phyloP scores from a whole-genome alignment of 2,113 vertebrate species.

The Forbesichthys papilliferus region DNA sequence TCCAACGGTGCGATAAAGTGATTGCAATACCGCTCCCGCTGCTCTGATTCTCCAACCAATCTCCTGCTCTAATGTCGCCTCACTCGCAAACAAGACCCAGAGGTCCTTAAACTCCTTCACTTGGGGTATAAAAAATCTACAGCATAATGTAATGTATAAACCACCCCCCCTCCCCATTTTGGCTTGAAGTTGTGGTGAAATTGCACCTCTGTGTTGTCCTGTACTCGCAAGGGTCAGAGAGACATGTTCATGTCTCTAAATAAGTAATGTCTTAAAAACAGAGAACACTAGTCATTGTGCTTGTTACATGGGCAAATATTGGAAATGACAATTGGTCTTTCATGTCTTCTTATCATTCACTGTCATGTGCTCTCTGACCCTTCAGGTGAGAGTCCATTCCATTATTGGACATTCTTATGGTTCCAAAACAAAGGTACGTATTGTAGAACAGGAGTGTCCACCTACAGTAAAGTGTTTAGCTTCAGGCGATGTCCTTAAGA shows the following conservation, averaged over 20 bases:
- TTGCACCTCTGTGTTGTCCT: neutral
- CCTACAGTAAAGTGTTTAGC: constrained; percentile 80
- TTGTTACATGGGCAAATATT: constrained; percentile 53
- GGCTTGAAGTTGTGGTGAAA: neutral
- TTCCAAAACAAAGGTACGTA: constrained; percentile 43
- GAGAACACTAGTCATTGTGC: constrained; percentile 49
- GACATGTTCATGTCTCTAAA: constrained; percentile 41
- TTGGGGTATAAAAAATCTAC: too few relatives aligned
- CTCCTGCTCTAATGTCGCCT: too few relatives aligned
- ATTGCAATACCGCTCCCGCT: too few relatives aligned
- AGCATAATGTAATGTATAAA: too few relatives aligned
- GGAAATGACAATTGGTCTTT: constrained; percentile 72
- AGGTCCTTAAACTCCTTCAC: too few relatives aligned
- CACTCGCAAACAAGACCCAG: too few relatives aligned
- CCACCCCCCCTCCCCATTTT: neutral
- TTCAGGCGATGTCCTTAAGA: constrained; percentile 81
- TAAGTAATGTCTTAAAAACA: constrained; percentile 58
- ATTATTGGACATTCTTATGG: constrained; percentile 59
- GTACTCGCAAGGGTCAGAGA: constrained; percentile 32
- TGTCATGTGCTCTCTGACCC: constrained; percentile 43
- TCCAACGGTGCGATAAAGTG: too few relatives aligned
- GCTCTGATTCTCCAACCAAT: too few relatives aligned
- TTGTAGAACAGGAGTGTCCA: constrained; percentile 68
- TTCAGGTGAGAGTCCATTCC: constrained; percentile 61
- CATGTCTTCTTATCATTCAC: constrained; percentile 59